phyloP scores from a whole-genome alignment of 2,113 vertebrate species.

The Neodontobutis hainanensis region DNA sequence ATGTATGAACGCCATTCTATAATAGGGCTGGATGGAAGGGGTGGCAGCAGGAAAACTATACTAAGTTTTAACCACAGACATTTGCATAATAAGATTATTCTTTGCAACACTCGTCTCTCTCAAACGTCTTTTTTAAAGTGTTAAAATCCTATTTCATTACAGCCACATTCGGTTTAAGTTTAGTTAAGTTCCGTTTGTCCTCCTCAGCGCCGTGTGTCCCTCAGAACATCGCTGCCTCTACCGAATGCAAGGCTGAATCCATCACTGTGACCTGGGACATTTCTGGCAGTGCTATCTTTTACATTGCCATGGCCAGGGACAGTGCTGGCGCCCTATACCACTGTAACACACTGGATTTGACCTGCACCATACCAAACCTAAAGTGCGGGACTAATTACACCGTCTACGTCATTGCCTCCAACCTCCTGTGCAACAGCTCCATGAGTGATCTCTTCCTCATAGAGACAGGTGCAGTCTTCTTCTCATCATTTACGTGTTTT shows the following conservation, averaged over 20 bases:
- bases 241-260: constrained; percentile 66
- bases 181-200: not conserved
- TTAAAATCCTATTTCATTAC: no score
- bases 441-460: constrained; percentile 59
- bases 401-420: constrained; percentile 64
- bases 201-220: constrained; percentile 76
- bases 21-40: no score
- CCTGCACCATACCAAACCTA: constrained; percentile 67
- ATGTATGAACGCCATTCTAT: no score
- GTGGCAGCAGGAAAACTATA: no score
- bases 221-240: constrained; percentile 53
- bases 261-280: constrained; percentile 67
- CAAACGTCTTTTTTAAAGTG: no score
- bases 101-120: no score
- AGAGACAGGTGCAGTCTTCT: constrained; percentile 73
- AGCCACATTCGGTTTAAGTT: not conserved
- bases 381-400: constrained; percentile 75
- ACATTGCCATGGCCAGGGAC: constrained; percentile 60
- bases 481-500: not conserved
- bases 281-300: constrained; percentile 60
- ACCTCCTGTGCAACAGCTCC: constrained; percentile 78
- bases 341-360: constrained; percentile 54
- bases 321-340: constrained; percentile 36
- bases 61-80: no score
- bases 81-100: no score